Base-by-base conservation (phyloP, 2,888 invertebrate genomes). In the Drosophila merina region DNA sequence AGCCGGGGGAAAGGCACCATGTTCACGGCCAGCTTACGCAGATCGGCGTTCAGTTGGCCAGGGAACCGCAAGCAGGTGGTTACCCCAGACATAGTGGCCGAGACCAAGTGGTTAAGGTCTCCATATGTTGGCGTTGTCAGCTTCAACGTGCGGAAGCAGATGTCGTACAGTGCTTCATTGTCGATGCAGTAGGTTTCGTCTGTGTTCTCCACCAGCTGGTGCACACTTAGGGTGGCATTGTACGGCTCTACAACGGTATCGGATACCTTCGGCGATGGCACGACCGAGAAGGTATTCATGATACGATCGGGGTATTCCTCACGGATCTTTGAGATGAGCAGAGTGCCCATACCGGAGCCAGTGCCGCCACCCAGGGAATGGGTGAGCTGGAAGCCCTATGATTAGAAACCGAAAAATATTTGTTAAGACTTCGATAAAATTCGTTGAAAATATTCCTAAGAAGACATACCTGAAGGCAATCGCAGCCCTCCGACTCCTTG, bases 1-100 rank as follows among this genome's bases (percentile, higher is more conserved):
- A 98, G 94, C 90, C 98, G 96, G 2, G 98, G 98, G 95, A 98
- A 98, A 56, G 98, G 98, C 31, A 98, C 98, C 98, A 98, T 98
- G 93, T 98, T 98, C 60, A 98, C 97, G 45, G 97, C 97, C 86
- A 97, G 92, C 92, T 98, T 96, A 78, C 98, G 94, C 75, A 98
- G 93, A 92, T 98, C 98, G 44, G 98, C 97, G 92, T 98, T 98
- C 82, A 98, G 92, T 92, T 98, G 98, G 77, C 98, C 98, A 8
- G 98, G 98, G 94, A 98, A 98, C 77, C 96, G 93, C 56, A 96
- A 93, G 92, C 98, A 91, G 66, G 98, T 98, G 54, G 97, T 97
- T 6, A 97, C 97, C 57, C 96, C 96, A 49, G 96, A 96, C 96
- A 96, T 96, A 59, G 96, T 96, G 60, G 95, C 94, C 33, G 96